These are phyloP conservation scores for Poeciliopsis presidionis DNA, from an alignment of 2,797 vertebrate genomes.

Conservation along the genomic window DNA sequence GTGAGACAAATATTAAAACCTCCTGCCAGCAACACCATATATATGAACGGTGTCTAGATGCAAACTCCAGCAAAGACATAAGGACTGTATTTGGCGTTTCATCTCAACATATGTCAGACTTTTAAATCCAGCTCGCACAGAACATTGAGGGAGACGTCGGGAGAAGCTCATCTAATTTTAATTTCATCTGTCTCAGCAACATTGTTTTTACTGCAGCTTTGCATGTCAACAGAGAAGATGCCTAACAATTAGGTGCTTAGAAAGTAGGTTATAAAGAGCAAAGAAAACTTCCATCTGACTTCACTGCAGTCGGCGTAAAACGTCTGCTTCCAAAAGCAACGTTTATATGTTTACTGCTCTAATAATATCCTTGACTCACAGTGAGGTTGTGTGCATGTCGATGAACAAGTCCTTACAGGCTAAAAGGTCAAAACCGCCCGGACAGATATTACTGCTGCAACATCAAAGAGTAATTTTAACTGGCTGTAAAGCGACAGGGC, in stretches of 20 bases:
- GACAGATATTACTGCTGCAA: constrained; percentile 75
- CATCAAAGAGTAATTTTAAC: constrained; percentile 86
- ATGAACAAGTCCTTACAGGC: constrained; percentile 54
- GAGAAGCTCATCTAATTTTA: background rate
- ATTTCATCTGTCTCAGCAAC: constrained; percentile 16
- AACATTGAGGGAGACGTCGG: background rate
- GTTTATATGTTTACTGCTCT: background rate
- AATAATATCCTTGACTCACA: background rate
- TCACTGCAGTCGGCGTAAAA: constrained; percentile 10
- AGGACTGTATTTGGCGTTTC: background rate
- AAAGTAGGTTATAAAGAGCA: background rate
- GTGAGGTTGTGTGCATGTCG: constrained; percentile 3
- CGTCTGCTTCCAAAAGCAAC: constrained; percentile 1
- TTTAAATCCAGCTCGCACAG: background rate
- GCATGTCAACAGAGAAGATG: constrained; percentile 6
- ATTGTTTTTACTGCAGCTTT: constrained; percentile 20
- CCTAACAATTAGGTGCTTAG: background rate
- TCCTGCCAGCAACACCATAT: constrained; percentile 60
- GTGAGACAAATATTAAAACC: constrained; percentile 14
- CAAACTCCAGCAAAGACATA: background rate
- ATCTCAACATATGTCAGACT: constrained; percentile 9
- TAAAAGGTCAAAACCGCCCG: constrained; percentile 55
- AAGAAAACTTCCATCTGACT: constrained; percentile 40
- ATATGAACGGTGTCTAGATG: constrained; percentile 16
- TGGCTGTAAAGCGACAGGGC: constrained; percentile 80